phyloP scores from a whole-genome alignment of 35 echinoderm and acorn worm genomes.

The Ophiothrix spiculata region DNA sequence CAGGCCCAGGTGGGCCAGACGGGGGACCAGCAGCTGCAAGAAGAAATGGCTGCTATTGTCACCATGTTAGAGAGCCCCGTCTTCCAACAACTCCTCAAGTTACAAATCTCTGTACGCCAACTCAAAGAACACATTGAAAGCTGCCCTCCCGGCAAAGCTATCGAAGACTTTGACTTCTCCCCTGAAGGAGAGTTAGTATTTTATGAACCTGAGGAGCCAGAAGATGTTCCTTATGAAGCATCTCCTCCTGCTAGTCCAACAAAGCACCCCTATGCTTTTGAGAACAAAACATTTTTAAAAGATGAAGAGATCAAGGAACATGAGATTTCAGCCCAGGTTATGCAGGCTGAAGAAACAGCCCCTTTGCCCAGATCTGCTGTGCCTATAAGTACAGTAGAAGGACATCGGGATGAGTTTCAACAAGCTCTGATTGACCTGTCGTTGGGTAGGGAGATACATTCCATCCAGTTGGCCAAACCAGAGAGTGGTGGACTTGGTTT shows the following conservation, averaged over 20 bases:
- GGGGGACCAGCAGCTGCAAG: slow-evolving; percentile 62
- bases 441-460: slow-evolving; percentile 69
- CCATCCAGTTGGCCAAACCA: slow-evolving; percentile 74
- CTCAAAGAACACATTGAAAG: slow-evolving; percentile 80
- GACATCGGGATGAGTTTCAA: slow-evolving; percentile 27
- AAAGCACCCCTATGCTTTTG: slow-evolving; percentile 72
- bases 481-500: slow-evolving; percentile 82
- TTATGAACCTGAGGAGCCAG: slow-evolving; percentile 41
- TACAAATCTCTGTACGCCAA: slow-evolving; percentile 77
- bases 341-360: not conserved
- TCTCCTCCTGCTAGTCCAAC: not conserved
- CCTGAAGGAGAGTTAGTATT: slow-evolving; percentile 73
- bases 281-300: slow-evolving; percentile 50
- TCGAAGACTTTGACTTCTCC: slow-evolving; percentile 69
- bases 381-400: not conserved
- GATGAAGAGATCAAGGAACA: slow-evolving; percentile 46
- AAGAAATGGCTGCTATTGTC: slow-evolving; percentile 79
- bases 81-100: slow-evolving; percentile 90
- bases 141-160: slow-evolving; percentile 56
- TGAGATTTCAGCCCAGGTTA: slow-evolving; percentile 13
- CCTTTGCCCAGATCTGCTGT: not conserved
- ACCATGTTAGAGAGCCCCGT: slow-evolving; percentile 84
- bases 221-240: not conserved
- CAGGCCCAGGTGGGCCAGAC: slow-evolving; percentile 56
- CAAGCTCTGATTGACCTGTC: slow-evolving; percentile 52